phyloP scores from a whole-genome alignment of 2,888 invertebrate genomes.

The Saturnia japonica region DNA sequence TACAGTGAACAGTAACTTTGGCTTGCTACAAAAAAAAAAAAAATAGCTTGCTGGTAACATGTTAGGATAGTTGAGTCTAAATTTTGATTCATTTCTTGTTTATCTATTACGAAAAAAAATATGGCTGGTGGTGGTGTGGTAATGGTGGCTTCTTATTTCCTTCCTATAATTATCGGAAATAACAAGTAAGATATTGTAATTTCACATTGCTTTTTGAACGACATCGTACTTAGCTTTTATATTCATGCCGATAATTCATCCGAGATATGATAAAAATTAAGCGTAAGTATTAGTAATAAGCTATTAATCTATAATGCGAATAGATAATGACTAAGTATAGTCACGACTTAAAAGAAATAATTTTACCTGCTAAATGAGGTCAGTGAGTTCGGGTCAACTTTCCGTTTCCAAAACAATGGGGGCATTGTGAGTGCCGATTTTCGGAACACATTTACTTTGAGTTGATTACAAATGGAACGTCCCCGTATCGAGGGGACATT shows the following conservation, averaged over 20 bases:
- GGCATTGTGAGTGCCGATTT: conserved; percentile 45
- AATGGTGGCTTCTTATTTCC: too few species aligned
- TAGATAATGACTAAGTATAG: not conserved
- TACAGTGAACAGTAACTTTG: too few species aligned
- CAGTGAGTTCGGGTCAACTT: conserved; percentile 41
- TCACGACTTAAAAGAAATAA: not conserved
- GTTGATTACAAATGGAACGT: conserved; percentile 38
- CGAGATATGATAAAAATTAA: not conserved
- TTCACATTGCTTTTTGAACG: not conserved
- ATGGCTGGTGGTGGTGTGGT: too few species aligned
- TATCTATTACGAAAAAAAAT: too few species aligned
- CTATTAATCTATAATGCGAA: not conserved
- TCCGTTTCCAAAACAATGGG: conserved; percentile 46
- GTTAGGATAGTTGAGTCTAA: too few species aligned
- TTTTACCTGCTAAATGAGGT: conserved; percentile 34
- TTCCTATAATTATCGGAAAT: too few species aligned
- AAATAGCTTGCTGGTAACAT: too few species aligned
- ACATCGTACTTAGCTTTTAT: not conserved
- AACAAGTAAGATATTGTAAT: not conserved
- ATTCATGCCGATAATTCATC: not conserved
- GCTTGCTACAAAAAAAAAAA: too few species aligned
- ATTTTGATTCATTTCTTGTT: too few species aligned
- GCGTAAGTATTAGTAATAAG: not conserved
- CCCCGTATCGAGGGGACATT: conserved; percentile 34
- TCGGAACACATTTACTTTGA: conserved; percentile 42